Evolutionary conservation across 2,797 vertebrate species (phyloP).

Genomic region (Rallus crepitans): DNA sequence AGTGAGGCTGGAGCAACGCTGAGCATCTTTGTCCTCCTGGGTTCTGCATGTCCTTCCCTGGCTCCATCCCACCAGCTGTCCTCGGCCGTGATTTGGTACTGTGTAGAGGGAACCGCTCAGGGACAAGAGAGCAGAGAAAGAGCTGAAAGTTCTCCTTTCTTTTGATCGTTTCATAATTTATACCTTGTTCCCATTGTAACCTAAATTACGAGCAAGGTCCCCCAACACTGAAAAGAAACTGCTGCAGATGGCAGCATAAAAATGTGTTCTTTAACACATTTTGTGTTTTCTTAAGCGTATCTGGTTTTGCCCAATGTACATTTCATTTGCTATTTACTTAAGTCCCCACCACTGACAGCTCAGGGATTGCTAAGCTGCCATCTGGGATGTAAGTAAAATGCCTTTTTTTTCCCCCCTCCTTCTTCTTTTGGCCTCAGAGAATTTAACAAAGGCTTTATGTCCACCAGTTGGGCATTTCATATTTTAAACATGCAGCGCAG

Average conservation of each 20-base stretch:
- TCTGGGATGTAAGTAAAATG: background rate
- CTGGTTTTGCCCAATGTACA: conserved; percentile 17
- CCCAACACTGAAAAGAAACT: background rate
- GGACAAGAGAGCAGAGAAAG: background rate
- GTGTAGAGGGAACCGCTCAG: background rate
- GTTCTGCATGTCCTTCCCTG: background rate
- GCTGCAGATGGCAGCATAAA: conserved; percentile 23
- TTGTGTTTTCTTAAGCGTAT: conserved; percentile 1
- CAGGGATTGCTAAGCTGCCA: background rate
- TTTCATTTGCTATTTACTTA: conserved; percentile 17
- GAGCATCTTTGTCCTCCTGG: background rate
- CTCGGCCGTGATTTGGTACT: background rate
- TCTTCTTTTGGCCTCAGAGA: background rate
- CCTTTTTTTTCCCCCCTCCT: too few relatives aligned
- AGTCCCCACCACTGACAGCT: background rate
- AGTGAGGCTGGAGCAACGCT: accelerated
- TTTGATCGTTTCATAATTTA: background rate
- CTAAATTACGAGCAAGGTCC: background rate
- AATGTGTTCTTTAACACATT: conserved; percentile 1
- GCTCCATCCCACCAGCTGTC: background rate
- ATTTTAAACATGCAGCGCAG: accelerated
- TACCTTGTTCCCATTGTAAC: background rate
- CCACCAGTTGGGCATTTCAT: accelerated
- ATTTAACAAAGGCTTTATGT: background rate
- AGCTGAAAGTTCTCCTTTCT: background rate